Percentiles rank a stretch among this genome's conserved stretches.
phyloP scores from a whole-genome alignment of 2,113 vertebrate genomes.

The Myotis brandtii region DNA sequence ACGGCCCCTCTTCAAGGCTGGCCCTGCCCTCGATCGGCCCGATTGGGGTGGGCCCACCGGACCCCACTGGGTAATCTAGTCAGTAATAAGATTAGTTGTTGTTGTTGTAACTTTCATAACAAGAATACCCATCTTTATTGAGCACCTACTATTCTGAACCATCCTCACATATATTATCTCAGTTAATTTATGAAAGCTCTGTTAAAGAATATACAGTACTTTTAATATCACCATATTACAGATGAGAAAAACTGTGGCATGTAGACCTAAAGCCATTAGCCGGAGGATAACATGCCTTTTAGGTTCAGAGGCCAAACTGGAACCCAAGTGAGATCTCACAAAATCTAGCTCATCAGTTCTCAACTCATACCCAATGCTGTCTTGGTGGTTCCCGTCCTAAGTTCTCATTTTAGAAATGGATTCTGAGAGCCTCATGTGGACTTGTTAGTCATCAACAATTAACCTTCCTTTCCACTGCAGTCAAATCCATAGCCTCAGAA shows the following conservation, averaged over 20 bases:
- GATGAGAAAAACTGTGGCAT: background rate
- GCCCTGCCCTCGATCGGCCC: no score
- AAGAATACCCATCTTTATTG: background rate
- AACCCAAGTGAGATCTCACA: background rate
- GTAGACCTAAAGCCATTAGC: background rate
- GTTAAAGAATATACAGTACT: background rate
- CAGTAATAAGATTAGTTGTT: background rate
- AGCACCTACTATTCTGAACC: background rate
- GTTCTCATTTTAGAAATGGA: background rate
- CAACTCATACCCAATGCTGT: rapidly evolving
- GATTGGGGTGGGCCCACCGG: no score
- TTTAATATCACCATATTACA: background rate
- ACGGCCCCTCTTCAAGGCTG: no score
- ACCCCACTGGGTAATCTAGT: no score
- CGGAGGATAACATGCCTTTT: background rate
- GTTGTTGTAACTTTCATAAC: background rate
- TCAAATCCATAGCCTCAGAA: background rate
- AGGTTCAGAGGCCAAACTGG: background rate
- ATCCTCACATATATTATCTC: background rate
- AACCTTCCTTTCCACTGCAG: background rate
- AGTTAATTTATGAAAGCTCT: background rate
- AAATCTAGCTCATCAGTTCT: background rate
- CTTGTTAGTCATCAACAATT: background rate
- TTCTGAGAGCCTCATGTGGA: background rate
- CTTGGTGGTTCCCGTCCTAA: background rate